Evolutionary conservation across 2,113 vertebrate genomes (phyloP).

Genomic region (Elachura formosa): DNA sequence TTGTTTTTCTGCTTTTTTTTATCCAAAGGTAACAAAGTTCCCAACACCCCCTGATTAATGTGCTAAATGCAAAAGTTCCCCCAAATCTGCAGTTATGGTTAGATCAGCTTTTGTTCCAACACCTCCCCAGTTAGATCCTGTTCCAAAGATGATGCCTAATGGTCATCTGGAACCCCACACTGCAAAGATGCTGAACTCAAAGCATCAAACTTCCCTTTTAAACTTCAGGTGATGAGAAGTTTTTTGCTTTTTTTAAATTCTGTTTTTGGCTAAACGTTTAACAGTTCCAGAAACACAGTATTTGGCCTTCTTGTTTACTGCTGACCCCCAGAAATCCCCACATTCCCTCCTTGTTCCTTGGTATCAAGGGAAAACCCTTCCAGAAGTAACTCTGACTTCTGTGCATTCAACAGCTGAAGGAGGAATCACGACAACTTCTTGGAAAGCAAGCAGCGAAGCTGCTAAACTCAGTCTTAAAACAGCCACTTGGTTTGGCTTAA

Average conservation of each 20-base stretch:
- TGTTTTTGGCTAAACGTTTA: not conserved
- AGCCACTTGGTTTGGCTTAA: accelerated
- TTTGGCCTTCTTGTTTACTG: not conserved
- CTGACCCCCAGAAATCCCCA: accelerated
- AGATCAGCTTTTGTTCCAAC: not conserved
- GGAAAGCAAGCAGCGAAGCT: not conserved
- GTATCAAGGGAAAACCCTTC: not conserved
- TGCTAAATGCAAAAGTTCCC: not conserved
- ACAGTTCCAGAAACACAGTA: not conserved
- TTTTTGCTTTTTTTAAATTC: not conserved
- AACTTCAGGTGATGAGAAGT: not conserved
- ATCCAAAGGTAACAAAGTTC: not conserved
- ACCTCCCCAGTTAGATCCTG: not conserved
- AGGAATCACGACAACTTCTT: not conserved
- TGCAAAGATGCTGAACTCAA: not conserved
- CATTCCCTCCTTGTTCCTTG: accelerated
- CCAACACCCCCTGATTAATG: not conserved
- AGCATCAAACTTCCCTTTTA: not conserved
- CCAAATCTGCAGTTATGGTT: not conserved
- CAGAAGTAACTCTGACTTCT: not conserved
- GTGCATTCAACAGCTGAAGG: not conserved
- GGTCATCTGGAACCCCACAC: not conserved
- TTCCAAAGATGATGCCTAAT: accelerated
- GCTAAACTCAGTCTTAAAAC: not conserved
- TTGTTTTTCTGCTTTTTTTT: not conserved